These are phyloP conservation scores for Halichoeres trimaculatus DNA, from an alignment of 2,113 vertebrate genomes.

Conservation along the genomic window DNA sequence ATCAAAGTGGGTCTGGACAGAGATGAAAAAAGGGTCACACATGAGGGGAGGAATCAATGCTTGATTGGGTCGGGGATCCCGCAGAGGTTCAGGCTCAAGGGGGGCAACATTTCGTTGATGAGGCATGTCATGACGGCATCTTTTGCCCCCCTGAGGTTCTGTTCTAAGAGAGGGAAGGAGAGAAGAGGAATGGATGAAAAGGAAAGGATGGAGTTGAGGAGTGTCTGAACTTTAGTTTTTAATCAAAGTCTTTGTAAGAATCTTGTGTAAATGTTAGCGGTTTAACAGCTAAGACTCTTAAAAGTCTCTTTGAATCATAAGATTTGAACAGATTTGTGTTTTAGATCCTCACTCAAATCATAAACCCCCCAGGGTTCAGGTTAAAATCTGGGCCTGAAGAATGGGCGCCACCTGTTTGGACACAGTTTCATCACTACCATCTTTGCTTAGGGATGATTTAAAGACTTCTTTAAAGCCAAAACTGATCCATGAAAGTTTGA, in stretches of 20 bases:
- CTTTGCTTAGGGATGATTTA: slow-evolving; percentile 16
- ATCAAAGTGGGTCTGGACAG: neutral
- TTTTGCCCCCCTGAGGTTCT: neutral
- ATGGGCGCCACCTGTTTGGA: slow-evolving; percentile 16
- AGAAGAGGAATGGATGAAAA: neutral
- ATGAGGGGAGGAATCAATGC: slow-evolving; percentile 1
- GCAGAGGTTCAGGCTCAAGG: neutral
- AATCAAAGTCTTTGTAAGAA: neutral
- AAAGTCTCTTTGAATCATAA: neutral
- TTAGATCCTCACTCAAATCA: slow-evolving; percentile 3
- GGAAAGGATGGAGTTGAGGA: neutral
- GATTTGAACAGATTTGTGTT: neutral
- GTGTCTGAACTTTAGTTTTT: neutral
- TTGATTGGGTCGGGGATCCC: neutral
- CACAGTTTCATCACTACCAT: neutral
- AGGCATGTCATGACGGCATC: slow-evolving; percentile 22
- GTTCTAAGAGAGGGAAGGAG: neutral
- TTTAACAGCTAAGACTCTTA: neutral
- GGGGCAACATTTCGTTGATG: slow-evolving; percentile 13
- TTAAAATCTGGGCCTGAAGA: slow-evolving; percentile 23
- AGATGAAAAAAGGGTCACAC: slow-evolving; percentile 18
- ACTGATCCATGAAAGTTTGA: neutral
- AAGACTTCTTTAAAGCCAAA: neutral
- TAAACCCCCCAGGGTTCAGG: slow-evolving; percentile 11
- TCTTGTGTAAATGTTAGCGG: neutral